Conservation (phyloP, 2,797 vertebrate species). For the Eidolon dupreanum region DNA sequence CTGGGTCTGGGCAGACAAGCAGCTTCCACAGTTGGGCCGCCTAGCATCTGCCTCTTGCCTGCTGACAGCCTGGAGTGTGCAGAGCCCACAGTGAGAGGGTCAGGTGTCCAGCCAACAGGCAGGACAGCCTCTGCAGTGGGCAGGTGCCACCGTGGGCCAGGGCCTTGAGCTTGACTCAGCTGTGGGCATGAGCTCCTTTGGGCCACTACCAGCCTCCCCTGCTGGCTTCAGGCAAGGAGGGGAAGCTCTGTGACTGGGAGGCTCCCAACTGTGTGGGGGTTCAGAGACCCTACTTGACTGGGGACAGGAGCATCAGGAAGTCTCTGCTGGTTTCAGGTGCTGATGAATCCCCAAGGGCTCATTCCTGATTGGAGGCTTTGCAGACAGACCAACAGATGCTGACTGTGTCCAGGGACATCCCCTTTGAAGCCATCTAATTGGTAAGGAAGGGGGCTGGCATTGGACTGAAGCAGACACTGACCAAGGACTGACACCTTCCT, state of each 20-base stretch:
- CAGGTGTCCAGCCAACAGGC: not conserved
- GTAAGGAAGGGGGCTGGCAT: conserved; percentile 54
- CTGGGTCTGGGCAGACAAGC: not conserved
- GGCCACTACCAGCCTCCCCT: not conserved
- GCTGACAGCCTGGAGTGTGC: not conserved
- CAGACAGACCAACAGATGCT: not conserved
- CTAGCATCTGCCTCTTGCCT: not conserved
- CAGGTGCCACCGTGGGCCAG: not conserved
- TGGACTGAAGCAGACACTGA: not conserved
- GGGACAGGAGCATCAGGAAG: not conserved
- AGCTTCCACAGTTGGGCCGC: not conserved
- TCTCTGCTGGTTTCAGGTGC: not conserved
- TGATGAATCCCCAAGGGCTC: not conserved
- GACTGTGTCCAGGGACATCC: not conserved
- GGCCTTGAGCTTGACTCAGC: not conserved
- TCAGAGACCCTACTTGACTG: not conserved
- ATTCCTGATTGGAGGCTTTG: not conserved
- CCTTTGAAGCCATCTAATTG: conserved; percentile 58
- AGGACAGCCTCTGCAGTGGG: not conserved
- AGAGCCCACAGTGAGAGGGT: not conserved
- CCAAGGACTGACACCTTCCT: not conserved
- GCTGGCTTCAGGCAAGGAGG: not conserved
- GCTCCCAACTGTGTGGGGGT: not conserved
- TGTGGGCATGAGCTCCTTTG: not conserved
- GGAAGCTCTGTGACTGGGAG: not conserved